These are phyloP conservation scores for Cartodere bifasciata DNA, from an alignment of 2,888 invertebrate species.

Conservation along the genomic window DNA sequence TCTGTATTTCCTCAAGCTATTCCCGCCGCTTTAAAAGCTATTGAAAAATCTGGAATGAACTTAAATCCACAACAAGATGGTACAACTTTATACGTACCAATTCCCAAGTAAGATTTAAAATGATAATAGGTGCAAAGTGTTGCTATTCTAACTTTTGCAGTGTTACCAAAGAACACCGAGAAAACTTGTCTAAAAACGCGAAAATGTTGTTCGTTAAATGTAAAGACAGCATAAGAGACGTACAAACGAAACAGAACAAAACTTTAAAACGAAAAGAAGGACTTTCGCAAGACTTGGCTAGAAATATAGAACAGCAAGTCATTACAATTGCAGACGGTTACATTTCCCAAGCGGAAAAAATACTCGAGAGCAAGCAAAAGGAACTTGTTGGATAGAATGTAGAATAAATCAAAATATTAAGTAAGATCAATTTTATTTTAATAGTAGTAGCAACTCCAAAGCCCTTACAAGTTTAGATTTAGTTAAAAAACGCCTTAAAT, in stretches of 20 bases:
- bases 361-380: constrained; percentile 56
- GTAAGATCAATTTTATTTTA: no score
- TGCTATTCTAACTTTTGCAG: constrained; percentile 19
- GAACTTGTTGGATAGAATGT: constrained; percentile 57
- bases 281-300: constrained; percentile 57
- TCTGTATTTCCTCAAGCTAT: constrained; percentile 76
- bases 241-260: constrained; percentile 60
- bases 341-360: constrained; percentile 47
- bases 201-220: constrained; percentile 69
- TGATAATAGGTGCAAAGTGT: background rate
- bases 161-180: constrained; percentile 87
- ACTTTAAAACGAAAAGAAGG: constrained; percentile 56
- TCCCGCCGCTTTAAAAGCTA: constrained; percentile 61
- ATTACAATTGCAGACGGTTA: constrained; percentile 55
- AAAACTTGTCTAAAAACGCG: constrained; percentile 77
- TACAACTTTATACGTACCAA: constrained; percentile 73
- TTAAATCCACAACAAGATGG: constrained; percentile 93
- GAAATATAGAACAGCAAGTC: constrained; percentile 57
- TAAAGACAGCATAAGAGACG: constrained; percentile 60
- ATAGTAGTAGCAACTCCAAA: no score
- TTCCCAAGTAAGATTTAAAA: constrained; percentile 58
- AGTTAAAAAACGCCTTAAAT: no score
- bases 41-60: constrained; percentile 75
- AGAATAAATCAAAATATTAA: no score
- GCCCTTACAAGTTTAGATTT: no score